phyloP scores from a whole-genome alignment of 1,140 invertebrate genomes.

The Nebria ingens region DNA sequence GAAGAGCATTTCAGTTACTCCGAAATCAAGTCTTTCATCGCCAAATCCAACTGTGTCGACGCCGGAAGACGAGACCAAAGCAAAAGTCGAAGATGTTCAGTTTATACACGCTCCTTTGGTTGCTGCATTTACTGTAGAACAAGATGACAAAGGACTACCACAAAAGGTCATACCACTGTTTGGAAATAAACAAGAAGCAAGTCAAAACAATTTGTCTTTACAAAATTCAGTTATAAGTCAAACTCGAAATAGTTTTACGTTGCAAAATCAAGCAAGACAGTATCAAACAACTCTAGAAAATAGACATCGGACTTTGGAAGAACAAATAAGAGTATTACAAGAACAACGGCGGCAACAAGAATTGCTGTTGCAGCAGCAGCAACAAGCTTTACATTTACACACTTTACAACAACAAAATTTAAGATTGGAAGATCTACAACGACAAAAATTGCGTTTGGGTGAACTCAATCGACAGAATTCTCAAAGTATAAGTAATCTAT shows the following conservation, averaged over 20 bases:
- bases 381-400: slow-evolving; percentile 38
- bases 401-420: slow-evolving; percentile 24
- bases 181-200: slow-evolving; percentile 15
- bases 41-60: slow-evolving; percentile 31
- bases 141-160: slow-evolving; percentile 61
- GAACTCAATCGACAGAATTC: no score
- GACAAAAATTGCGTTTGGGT: neutral
- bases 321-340: slow-evolving; percentile 54
- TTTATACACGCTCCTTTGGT: slow-evolving; percentile 69
- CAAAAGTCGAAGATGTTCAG: slow-evolving; percentile 60
- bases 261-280: slow-evolving; percentile 28
- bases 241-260: no score
- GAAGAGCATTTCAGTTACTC: slow-evolving; percentile 20
- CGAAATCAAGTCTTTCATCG: slow-evolving; percentile 37
- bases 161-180: slow-evolving; percentile 63
- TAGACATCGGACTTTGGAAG: slow-evolving; percentile 56
- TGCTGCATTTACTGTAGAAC: slow-evolving; percentile 71
- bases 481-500: no score
- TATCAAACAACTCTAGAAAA: slow-evolving; percentile 52
- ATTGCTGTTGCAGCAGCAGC: slow-evolving; percentile 48
- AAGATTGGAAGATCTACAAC: slow-evolving; percentile 21
- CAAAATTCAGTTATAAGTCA: no score
- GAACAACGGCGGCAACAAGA: slow-evolving; percentile 59
- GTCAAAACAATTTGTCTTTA: no score
- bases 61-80: slow-evolving; percentile 49